Base-by-base conservation (phyloP, 2,113 vertebrate genomes). In the Rhineura floridana region DNA sequence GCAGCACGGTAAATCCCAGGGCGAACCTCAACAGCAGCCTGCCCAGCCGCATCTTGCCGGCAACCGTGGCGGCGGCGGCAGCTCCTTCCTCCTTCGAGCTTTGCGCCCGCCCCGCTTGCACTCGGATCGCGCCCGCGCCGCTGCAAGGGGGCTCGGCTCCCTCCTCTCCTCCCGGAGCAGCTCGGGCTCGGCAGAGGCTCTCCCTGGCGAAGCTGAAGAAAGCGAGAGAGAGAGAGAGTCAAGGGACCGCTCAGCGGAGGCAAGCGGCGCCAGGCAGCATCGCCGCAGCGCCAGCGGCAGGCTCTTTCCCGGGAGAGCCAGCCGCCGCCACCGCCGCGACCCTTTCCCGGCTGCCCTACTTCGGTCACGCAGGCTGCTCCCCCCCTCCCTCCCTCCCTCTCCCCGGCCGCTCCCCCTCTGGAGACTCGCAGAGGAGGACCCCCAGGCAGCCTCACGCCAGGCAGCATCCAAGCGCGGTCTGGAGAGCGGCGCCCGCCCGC, bases 11-110 rank as follows among this genome's bases (percentile, higher is more conserved):
- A 94, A 98, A 96, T 94, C 97, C 97, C 95, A 98, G 94, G 90
- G 96, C 96, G 95, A 98, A 86, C 94, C 96, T 96, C 97, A 98
- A 96, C 97, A 98, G 96, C 95, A 93, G 93, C 88, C 90, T 92
- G 92, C 93, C 95, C 94, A 93, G 91, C 94, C 97, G 89, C 97
- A 96, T 96, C 94, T 94, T 96, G 96, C 95, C 95, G n/a, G 36
- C 1, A 36, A 1, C 33, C 62, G 21, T 25, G 33, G 36, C 23
- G n/a, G 2, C 19, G 21, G 63, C 23, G 23, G 25, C 28, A 83
- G 76, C 39, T 75, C 87, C 87, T 73, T 21, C 44, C 19, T 46
- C 33, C 33, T 36, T 10, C 42, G 6, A 19, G 13, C 76, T 62
- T 42, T 8, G 88, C 85, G 7, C 85, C 83, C 84, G 25, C 85